A percentile compares a stretch with the other conserved stretches of the same genome.
phyloP scores from a whole-genome alignment of 2,113 vertebrate species.

The Halichoeres trimaculatus region DNA sequence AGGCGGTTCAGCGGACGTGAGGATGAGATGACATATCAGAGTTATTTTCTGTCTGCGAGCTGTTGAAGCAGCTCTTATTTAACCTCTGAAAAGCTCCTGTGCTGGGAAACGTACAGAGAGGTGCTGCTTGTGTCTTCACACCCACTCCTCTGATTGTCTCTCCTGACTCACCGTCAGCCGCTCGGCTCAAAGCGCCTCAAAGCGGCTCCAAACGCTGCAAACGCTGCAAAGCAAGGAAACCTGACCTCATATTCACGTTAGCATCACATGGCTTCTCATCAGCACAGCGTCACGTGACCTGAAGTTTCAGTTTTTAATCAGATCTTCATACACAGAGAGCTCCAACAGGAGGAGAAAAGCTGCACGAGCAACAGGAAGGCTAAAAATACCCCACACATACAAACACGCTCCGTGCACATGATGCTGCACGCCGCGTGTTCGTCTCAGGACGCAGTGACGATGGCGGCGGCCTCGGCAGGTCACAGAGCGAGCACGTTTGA shows the following conservation, averaged over 20 bases:
- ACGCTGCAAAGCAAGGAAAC: slow-evolving; percentile 18
- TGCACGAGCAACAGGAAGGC: slow-evolving; percentile 52
- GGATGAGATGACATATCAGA: not conserved
- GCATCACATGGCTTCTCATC: too few species aligned
- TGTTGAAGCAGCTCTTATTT: slow-evolving; percentile 29
- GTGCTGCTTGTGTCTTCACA: slow-evolving; percentile 51
- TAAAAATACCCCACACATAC: slow-evolving; percentile 63
- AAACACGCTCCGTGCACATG: slow-evolving; percentile 5
- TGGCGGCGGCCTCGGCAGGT: slow-evolving; percentile 2
- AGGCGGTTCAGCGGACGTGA: too few species aligned
- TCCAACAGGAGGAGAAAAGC: too few species aligned
- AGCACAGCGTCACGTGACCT: too few species aligned
- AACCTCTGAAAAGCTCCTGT: slow-evolving; percentile 44
- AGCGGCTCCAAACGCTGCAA: slow-evolving; percentile 35
- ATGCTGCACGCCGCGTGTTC: slow-evolving; percentile 16
- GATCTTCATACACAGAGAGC: too few species aligned
- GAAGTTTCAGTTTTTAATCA: too few species aligned
- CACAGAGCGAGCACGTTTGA: not conserved
- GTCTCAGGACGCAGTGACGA: not conserved
- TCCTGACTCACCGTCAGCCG: slow-evolving; percentile 61
- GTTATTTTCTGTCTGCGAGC: not conserved
- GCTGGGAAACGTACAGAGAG: slow-evolving; percentile 38
- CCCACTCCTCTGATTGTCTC: slow-evolving; percentile 67
- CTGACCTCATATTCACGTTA: slow-evolving; percentile 17
- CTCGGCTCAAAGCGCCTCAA: slow-evolving; percentile 41